Evolutionary conservation across 2,113 vertebrate species (phyloP), one percentile per base, ranked within the genome.

Genomic region (Corydoras maculifer): DNA sequence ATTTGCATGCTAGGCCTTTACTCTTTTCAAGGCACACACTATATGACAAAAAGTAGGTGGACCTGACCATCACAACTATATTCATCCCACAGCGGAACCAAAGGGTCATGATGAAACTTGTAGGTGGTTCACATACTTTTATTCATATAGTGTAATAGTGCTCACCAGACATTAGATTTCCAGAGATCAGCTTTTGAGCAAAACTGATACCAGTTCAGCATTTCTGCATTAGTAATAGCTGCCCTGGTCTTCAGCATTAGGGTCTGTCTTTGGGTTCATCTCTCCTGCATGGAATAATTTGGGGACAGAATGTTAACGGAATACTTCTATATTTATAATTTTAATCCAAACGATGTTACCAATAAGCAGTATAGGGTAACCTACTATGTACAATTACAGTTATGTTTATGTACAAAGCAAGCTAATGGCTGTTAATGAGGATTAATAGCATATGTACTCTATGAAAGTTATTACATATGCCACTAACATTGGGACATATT

Each of bases 21-120:
- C 81, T 80, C 77, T 65, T 81, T 85, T 55, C 80, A 68, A 78
- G 74, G 77, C 75, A 79, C 59, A 31, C 49, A 50, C 35, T 43
- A 43, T 43, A 43, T 43, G 35, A 43, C 35, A 4, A 43, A 43
- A 43, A 43, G 35, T 43, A 43, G 35, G 35, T 43, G 35, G 35
- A 43, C 35, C 35, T 43, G 35, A 43, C 35, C 4, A 43, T 43
- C 35, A 43, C 35, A 43, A 8, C 35, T 43, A 43, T 43, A 8
- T 43, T 43, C 35, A 43, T 8, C 35, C 35, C 35, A 25, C 18
- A 25, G 18, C 2, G 18, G 18, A 25, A 25, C 18, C 7, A 43
- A 43, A 43, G 7, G 4, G 35, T 43, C 35, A 5, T 43, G 1
- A 5, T 43, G 35, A 43, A 43, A 43, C 35, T 4, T 43, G 35